phyloP scores from a whole-genome alignment of 1,140 invertebrate genomes.

The Drepana arcuata region DNA sequence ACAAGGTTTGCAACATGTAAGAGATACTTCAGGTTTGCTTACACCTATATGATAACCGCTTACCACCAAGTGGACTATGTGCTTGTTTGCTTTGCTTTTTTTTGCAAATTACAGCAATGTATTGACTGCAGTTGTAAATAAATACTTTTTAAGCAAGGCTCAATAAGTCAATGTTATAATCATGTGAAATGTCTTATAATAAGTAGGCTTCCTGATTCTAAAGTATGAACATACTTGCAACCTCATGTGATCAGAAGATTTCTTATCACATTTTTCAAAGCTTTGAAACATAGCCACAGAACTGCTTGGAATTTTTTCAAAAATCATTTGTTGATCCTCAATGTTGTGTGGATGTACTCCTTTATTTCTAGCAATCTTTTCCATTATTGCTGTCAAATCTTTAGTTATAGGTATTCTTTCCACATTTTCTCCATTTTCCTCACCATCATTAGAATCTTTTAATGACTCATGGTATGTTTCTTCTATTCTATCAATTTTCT shows the following conservation, averaged over 20 bases:
- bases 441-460: conserved; percentile 22
- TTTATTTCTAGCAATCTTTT: conserved; percentile 59
- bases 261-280: conserved; percentile 23
- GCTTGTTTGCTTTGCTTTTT: no score
- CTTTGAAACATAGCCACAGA: conserved; percentile 70
- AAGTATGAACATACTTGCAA: conserved; percentile 54
- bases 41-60: no score
- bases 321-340: conserved; percentile 39
- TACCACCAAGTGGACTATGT: no score
- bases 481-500: conserved; percentile 55
- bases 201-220: no score
- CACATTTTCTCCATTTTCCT: conserved; percentile 32
- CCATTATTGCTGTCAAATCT: conserved; percentile 73
- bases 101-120: no score
- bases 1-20: no score
- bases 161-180: no score
- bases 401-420: conserved; percentile 70
- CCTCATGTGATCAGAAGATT: conserved; percentile 53
- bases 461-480: conserved; percentile 53
- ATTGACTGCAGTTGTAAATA: no score
- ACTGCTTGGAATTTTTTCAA: conserved; percentile 70
- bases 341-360: conserved; percentile 19
- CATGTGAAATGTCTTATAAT: no score
- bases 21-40: no score
- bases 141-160: no score